These are phyloP conservation scores for Cephus pulcher DNA, from an alignment of 2,888 invertebrate genomes.

Conservation along the genomic window DNA sequence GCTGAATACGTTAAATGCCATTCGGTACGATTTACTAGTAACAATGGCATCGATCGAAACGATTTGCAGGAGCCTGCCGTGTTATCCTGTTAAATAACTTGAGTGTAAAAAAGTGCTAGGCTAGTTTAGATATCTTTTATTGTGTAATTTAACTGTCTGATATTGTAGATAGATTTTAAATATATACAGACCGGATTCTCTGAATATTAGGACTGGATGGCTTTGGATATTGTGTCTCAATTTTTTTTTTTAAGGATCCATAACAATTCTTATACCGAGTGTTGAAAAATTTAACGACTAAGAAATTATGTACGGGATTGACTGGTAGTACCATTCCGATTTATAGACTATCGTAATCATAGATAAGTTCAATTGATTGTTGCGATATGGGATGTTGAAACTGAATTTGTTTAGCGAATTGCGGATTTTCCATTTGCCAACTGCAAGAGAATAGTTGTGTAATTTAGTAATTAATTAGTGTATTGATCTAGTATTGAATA, in stretches of 20 bases:
- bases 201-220: background rate
- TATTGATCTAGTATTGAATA: background rate
- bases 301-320: background rate
- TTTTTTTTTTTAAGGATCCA: background rate
- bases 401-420: background rate
- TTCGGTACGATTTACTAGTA: background rate
- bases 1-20: constrained; percentile 4
- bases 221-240: background rate
- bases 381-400: background rate
- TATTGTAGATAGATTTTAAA: background rate
- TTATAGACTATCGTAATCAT: background rate
- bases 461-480: background rate
- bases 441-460: background rate
- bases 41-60: constrained; percentile 1
- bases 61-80: background rate
- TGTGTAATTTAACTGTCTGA: background rate
- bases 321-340: background rate
- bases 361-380: background rate
- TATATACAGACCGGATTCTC: background rate
- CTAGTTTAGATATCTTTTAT: background rate
- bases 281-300: background rate
- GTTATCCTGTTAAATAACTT: constrained; percentile 1
- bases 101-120: background rate
- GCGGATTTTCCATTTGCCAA: background rate
- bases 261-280: background rate